Percentiles rank a stretch among this genome's conserved stretches.
Evolutionary conservation across 2,113 vertebrate species (phyloP).

Genomic region (Entomyzon cyanotis): DNA sequence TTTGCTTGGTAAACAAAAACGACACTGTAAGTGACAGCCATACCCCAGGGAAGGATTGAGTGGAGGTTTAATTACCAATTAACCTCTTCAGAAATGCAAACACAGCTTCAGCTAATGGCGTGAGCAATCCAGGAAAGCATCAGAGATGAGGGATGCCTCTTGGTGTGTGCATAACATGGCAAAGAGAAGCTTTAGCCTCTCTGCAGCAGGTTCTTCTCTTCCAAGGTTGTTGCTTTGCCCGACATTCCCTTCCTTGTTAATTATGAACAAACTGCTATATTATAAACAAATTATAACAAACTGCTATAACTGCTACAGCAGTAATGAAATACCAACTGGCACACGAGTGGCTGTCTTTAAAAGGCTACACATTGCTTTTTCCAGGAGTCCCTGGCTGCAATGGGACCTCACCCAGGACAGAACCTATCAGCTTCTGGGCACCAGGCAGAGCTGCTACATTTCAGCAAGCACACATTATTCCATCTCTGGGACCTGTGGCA

Average conservation of each 20-base stretch:
- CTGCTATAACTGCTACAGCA: not conserved
- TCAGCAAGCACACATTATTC: not conserved
- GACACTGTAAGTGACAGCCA: not conserved
- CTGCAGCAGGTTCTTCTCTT: not conserved
- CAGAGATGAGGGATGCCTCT: not conserved
- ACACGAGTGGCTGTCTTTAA: not conserved
- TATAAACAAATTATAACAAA: too few species aligned
- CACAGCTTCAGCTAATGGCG: not conserved
- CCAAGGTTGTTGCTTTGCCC: not conserved
- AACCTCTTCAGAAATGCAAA: conserved; percentile 5
- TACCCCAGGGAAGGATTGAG: not conserved
- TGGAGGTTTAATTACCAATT: not conserved
- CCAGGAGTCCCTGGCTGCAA: not conserved
- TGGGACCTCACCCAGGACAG: not conserved
- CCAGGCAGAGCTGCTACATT: not conserved
- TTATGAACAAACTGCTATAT: not conserved
- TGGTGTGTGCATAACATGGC: not conserved
- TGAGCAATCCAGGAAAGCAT: not conserved
- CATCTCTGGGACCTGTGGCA: not conserved
- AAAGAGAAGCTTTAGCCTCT: not conserved
- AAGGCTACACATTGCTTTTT: not conserved
- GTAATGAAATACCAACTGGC: not conserved
- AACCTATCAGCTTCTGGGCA: not conserved
- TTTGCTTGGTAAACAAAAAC: not conserved
- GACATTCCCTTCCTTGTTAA: not conserved